Conservation (phyloP, 2,888 invertebrate species). For the Andrena dorsata region DNA sequence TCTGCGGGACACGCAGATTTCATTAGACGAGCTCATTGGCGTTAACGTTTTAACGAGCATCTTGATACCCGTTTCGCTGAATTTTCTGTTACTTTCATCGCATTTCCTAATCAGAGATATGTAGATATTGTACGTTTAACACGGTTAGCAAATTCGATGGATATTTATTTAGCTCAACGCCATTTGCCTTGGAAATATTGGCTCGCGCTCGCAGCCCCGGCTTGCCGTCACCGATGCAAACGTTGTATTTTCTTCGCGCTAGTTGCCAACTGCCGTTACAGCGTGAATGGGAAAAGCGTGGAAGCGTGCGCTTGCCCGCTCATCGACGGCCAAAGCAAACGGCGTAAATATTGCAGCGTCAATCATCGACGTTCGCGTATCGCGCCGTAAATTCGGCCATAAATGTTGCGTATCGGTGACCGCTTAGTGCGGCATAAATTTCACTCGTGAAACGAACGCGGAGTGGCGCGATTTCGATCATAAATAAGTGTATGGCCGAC, state of each 20-base stretch:
- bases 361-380: constrained; percentile 25
- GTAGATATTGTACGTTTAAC: too few relatives aligned
- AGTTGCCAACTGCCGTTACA: not conserved
- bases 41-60: too few relatives aligned
- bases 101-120: too few relatives aligned
- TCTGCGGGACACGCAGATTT: too few relatives aligned
- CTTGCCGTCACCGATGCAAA: not conserved
- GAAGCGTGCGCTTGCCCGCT: not conserved
- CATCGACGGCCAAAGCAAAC: constrained; percentile 1
- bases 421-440: constrained; percentile 43
- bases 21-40: too few relatives aligned
- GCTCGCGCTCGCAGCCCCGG: not conserved
- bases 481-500: constrained; percentile 32
- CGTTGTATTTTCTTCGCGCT: not conserved
- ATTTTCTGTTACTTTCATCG: too few relatives aligned
- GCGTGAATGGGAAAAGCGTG: constrained; percentile 1
- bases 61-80: too few relatives aligned
- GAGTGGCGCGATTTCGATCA: constrained; percentile 24
- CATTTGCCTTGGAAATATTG: not conserved
- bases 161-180: not conserved
- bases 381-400: constrained; percentile 34
- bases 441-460: constrained; percentile 28
- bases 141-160: not conserved
- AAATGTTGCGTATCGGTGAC: constrained; percentile 37
- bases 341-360: constrained; percentile 46